These are phyloP conservation scores for Arothron firmamentum DNA, from an alignment of 2,113 vertebrate genomes.

Conservation along the genomic window DNA sequence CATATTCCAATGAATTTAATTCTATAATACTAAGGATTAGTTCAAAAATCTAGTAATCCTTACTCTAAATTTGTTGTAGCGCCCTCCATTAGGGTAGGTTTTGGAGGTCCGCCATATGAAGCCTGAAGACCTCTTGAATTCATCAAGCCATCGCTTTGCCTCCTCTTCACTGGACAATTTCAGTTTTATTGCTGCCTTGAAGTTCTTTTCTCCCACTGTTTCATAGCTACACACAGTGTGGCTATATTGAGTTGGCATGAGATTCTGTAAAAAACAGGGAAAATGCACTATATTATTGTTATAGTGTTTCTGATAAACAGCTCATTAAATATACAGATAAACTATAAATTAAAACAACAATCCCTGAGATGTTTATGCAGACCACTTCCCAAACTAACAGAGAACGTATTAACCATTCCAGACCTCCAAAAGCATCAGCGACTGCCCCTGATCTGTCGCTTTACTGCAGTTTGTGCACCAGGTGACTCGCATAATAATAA, in stretches of 20 bases:
- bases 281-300: background rate
- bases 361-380: background rate
- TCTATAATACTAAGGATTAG: too few species aligned
- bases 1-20: too few species aligned
- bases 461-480: background rate
- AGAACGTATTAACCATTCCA: background rate
- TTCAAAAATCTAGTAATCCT: background rate
- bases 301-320: background rate
- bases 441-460: background rate
- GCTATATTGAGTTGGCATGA: background rate
- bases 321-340: background rate
- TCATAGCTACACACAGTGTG: constrained; percentile 3
- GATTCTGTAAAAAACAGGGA: background rate
- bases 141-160: constrained; percentile 1
- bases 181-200: constrained; percentile 1
- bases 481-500: background rate
- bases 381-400: background rate
- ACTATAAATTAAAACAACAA: too few species aligned
- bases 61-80: constrained; percentile 2
- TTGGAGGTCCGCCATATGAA: constrained; percentile 1
- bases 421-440: background rate
- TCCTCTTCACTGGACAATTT: background rate
- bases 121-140: background rate
- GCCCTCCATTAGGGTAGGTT: background rate
- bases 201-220: background rate